These are phyloP conservation scores for Dione juno DNA, from an alignment of 2,888 invertebrate species.

Conservation along the genomic window DNA sequence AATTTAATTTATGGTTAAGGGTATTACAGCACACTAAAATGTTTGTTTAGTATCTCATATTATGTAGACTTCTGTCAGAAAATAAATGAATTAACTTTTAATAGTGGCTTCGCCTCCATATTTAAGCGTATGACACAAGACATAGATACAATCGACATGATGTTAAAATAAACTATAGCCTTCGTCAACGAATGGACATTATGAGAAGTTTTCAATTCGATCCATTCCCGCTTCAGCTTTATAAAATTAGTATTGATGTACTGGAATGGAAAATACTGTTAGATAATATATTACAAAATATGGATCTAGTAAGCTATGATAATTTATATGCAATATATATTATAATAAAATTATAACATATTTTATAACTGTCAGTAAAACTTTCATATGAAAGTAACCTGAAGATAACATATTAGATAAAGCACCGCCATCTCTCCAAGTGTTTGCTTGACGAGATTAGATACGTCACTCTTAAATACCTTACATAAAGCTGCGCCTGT, in stretches of 20 bases:
- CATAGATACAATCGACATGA: too few species aligned
- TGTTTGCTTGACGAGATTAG: slow-evolving; percentile 46
- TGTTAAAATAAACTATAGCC: too few species aligned
- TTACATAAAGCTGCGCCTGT: slow-evolving; percentile 27
- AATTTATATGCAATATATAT: neutral
- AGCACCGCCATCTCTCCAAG: slow-evolving; percentile 38
- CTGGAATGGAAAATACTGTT: neutral
- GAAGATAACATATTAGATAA: slow-evolving; percentile 41
- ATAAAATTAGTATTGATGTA: too few species aligned
- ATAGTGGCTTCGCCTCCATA: too few species aligned
- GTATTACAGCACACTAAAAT: neutral
- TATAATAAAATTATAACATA: neutral
- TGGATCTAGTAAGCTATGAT: neutral
- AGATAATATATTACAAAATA: neutral
- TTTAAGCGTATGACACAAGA: too few species aligned
- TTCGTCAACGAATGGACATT: too few species aligned
- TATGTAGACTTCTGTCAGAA: too few species aligned
- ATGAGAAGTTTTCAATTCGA: too few species aligned
- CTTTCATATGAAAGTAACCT: slow-evolving; percentile 25
- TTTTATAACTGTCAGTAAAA: slow-evolving; percentile 6
- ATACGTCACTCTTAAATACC: slow-evolving; percentile 44
- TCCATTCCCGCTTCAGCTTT: too few species aligned
- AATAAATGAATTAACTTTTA: too few species aligned
- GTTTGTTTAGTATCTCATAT: too few species aligned
- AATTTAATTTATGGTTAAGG: neutral